A percentile compares a stretch with the other conserved stretches of the same genome.
Evolutionary conservation across 2,113 vertebrate genomes (phyloP).

Genomic region (Bambusicola thoracicus): DNA sequence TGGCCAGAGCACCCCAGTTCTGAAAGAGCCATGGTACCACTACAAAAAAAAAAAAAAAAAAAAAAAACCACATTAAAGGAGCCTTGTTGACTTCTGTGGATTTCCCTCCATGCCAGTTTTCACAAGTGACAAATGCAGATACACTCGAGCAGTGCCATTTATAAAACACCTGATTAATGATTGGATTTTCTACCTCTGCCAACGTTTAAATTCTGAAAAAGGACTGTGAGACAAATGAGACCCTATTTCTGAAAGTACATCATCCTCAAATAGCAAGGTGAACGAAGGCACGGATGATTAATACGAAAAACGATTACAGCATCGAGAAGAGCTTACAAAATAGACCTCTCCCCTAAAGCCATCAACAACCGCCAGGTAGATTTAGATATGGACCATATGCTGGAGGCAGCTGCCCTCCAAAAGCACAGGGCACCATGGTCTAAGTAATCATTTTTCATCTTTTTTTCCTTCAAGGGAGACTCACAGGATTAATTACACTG

Average conservation of each 20-base stretch:
- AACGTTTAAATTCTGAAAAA: neutral
- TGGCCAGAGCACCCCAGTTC: neutral
- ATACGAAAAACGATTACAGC: neutral
- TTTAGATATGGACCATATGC: neutral
- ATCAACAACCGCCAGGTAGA: neutral
- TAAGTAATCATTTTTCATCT: neutral
- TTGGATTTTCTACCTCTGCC: neutral
- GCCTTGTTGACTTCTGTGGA: neutral
- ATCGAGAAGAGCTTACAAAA: neutral
- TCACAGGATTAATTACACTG: neutral
- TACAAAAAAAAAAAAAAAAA: neutral
- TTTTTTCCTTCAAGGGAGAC: neutral
- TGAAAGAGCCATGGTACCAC: neutral
- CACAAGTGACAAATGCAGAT: neutral
- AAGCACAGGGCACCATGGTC: neutral
- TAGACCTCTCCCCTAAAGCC: fast-evolving
- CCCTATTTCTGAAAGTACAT: neutral
- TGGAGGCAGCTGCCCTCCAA: neutral
- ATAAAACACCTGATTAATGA: neutral
- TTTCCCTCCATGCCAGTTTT: neutral
- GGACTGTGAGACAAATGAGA: neutral
- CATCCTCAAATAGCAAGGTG: neutral
- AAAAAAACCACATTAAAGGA: neutral
- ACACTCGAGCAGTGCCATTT: neutral
- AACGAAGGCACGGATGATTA: neutral